These are phyloP conservation scores for Cyanoliseus patagonus DNA, from an alignment of 2,113 vertebrate species.

Conservation along the genomic window DNA sequence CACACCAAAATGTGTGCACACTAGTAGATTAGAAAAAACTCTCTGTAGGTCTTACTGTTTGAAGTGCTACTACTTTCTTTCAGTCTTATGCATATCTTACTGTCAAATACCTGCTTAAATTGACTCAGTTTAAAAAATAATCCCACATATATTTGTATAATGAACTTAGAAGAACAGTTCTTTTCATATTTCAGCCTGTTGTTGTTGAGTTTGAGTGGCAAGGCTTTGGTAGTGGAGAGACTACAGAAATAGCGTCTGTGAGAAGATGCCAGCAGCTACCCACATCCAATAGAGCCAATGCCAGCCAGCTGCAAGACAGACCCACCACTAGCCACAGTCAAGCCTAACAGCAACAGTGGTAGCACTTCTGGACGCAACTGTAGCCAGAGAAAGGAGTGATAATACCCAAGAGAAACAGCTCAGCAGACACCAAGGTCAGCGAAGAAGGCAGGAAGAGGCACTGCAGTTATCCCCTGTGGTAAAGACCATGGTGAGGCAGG, in stretches of 20 bases:
- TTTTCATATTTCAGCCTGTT: background rate
- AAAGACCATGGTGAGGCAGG: background rate
- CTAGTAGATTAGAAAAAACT: background rate
- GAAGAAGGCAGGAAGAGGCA: background rate
- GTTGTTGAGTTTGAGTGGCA: background rate
- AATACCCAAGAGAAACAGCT: background rate
- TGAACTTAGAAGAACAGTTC: background rate
- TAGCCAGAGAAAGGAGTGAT: background rate
- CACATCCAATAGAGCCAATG: rapidly evolving
- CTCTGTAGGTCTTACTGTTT: background rate
- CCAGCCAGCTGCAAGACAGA: background rate
- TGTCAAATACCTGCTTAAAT: background rate
- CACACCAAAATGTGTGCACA: background rate
- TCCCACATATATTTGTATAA: background rate
- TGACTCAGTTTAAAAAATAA: background rate
- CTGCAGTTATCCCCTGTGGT: background rate
- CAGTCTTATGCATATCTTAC: background rate
- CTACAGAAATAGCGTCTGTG: background rate
- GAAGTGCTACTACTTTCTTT: background rate
- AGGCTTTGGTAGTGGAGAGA: background rate
- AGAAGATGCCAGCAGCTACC: background rate
- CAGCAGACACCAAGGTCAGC: background rate
- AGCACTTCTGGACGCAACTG: background rate
- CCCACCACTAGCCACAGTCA: background rate
- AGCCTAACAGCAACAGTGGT: background rate